Percentiles rank a stretch among this genome's conserved stretches.
Conservation (phyloP, 2,113 vertebrate genomes). For the Plestiodon gilberti region DNA sequence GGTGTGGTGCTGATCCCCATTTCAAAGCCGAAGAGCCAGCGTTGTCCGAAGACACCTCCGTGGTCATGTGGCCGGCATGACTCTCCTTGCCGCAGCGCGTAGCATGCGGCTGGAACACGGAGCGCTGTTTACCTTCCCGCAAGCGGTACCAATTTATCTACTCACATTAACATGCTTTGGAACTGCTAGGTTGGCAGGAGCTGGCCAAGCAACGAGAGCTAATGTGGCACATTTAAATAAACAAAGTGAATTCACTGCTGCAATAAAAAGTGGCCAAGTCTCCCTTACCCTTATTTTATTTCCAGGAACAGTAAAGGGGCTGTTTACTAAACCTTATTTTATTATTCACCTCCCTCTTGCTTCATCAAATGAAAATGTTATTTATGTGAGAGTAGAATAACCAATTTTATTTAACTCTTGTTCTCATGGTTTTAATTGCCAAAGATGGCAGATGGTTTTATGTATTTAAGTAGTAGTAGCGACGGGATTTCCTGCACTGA, state of each 20-base stretch:
- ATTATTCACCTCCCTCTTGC: constrained; percentile 39
- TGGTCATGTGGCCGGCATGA: no score
- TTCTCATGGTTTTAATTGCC: neutral
- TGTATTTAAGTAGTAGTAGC: neutral
- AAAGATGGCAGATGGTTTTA: neutral
- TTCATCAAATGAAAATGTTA: constrained; percentile 73
- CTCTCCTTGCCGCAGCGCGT: no score
- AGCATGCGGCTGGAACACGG: no score
- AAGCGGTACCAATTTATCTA: no score
- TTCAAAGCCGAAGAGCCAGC: no score
- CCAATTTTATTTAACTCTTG: constrained; percentile 55
- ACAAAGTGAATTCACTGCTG: constrained; percentile 67
- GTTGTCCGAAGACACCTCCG: no score
- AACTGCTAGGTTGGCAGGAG: no score
- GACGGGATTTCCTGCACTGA: constrained; percentile 18
- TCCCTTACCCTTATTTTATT: constrained; percentile 64
- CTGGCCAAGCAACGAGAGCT: no score
- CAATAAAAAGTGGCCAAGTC: constrained; percentile 64
- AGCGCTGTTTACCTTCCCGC: no score
- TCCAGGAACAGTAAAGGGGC: constrained; percentile 71
- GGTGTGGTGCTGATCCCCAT: no score
- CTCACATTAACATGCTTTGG: no score
- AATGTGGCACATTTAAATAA: constrained; percentile 75
- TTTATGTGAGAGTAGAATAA: constrained; percentile 74
- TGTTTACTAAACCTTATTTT: constrained; percentile 73